Conservation (phyloP, 37 sponge, comb jelly and placozoan genomes). For the Ephydatia muelleri region DNA sequence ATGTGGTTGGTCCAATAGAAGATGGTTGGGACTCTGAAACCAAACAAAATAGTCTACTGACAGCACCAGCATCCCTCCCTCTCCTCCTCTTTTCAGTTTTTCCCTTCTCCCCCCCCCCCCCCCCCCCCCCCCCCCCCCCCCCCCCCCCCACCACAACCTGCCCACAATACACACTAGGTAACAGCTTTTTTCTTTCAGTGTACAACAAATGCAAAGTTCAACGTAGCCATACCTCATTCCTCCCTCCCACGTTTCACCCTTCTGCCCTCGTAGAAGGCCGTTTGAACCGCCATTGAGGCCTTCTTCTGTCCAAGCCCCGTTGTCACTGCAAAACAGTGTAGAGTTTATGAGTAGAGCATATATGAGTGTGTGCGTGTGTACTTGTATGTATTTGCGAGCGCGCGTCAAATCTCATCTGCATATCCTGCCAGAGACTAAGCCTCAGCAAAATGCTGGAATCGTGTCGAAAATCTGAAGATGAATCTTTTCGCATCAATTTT, state of each 20-base stretch:
- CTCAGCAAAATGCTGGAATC: too few relatives aligned
- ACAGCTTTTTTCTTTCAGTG: too few relatives aligned
- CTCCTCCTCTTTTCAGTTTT: slow-evolving; percentile 40
- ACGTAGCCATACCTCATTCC: slow-evolving; percentile 37
- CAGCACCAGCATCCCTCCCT: slow-evolving; percentile 35
- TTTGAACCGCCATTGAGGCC: slow-evolving; percentile 47
- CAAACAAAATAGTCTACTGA: not conserved
- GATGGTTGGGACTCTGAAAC: slow-evolving; percentile 32
- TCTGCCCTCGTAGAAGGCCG: slow-evolving; percentile 56
- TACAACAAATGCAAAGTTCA: too few relatives aligned
- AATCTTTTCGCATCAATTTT: not conserved
- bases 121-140: slow-evolving; percentile 45
- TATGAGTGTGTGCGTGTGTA: slow-evolving; percentile 51
- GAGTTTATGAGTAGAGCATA: slow-evolving; percentile 11
- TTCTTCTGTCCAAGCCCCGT: slow-evolving; percentile 55
- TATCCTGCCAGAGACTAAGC: too few relatives aligned
- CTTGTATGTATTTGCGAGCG: slow-evolving; percentile 50
- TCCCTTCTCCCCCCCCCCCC: slow-evolving; percentile 9
- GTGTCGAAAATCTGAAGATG: too few relatives aligned
- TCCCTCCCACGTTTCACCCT: slow-evolving; percentile 59
- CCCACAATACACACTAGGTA: too few relatives aligned
- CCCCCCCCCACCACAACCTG: slow-evolving; percentile 46
- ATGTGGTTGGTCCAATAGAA: slow-evolving; percentile 54
- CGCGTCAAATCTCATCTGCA: too few relatives aligned
- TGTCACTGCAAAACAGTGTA: slow-evolving; percentile 39